A percentile compares a stretch with the other conserved stretches of the same genome.
phyloP scores from a whole-genome alignment of 1,140 invertebrate genomes.

The Arctopsyche grandis region DNA sequence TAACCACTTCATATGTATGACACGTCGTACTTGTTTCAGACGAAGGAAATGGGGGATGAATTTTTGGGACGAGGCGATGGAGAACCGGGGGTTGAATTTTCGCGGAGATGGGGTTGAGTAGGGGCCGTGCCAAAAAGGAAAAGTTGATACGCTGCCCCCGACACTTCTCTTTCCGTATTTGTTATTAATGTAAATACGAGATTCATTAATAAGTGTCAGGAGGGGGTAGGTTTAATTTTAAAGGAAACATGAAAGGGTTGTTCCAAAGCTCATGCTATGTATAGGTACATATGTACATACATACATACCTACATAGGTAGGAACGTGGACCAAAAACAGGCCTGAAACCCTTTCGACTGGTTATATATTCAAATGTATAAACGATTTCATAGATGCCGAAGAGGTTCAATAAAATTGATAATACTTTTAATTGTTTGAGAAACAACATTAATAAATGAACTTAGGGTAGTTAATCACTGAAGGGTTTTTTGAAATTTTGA shows the following conservation, averaged over 20 bases:
- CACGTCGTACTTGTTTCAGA: background rate
- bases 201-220: constrained; percentile 46
- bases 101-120: background rate
- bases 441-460: too few relatives aligned
- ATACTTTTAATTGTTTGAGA: too few relatives aligned
- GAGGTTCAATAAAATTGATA: too few relatives aligned
- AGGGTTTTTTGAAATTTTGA: too few relatives aligned
- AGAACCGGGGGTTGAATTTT: background rate
- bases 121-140: background rate
- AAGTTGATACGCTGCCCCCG: constrained; percentile 20
- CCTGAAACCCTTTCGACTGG: too few relatives aligned
- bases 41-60: background rate
- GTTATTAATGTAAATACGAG: constrained; percentile 44
- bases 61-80: background rate
- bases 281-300: background rate
- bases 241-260: constrained; percentile 45
- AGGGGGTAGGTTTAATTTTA: constrained; percentile 39
- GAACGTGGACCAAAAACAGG: too few relatives aligned
- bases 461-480: too few relatives aligned
- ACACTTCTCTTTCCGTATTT: constrained; percentile 18
- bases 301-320: background rate
- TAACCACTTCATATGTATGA: background rate
- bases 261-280: background rate
- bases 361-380: too few relatives aligned
- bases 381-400: too few relatives aligned